Percentiles rank a stretch among this genome's conserved stretches.
Conservation (phyloP, 2,113 vertebrate species). For the Chrysochloris asiatica region DNA sequence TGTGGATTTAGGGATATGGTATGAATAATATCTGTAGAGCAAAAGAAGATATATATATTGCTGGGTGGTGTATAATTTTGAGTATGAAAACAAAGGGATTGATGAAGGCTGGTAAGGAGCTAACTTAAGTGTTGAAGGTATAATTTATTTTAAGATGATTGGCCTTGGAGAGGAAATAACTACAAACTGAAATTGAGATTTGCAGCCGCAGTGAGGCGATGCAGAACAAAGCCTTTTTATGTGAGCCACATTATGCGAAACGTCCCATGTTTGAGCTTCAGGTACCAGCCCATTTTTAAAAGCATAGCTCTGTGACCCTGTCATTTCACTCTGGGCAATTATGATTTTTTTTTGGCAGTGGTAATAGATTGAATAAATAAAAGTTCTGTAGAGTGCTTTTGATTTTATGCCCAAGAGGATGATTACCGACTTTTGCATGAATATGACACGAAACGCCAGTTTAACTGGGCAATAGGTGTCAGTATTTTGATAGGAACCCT, state of each 20-base stretch:
- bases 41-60: conserved; percentile 71
- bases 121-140: conserved; percentile 37
- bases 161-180: background rate
- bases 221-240: conserved; percentile 85
- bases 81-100: background rate
- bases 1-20: background rate
- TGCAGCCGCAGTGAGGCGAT: conserved; percentile 75
- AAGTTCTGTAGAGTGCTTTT: conserved; percentile 9
- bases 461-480: background rate
- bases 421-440: conserved; percentile 6
- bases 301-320: conserved; percentile 58
- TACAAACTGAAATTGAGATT: conserved; percentile 60
- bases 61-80: background rate
- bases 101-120: conserved; percentile 1
- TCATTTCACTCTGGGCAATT: conserved; percentile 42
- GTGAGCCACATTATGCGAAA: conserved; percentile 72
- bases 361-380: conserved; percentile 25
- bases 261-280: conserved; percentile 67
- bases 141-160: conserved; percentile 34
- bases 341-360: conserved; percentile 41
- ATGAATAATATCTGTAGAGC: conserved; percentile 52
- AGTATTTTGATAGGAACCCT: conserved; percentile 41
- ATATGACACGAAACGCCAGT: background rate
- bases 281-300: conserved; percentile 72
- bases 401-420: background rate